phyloP scores from a whole-genome alignment of 2,113 vertebrate species.

The Spheniscus mendiculus region DNA sequence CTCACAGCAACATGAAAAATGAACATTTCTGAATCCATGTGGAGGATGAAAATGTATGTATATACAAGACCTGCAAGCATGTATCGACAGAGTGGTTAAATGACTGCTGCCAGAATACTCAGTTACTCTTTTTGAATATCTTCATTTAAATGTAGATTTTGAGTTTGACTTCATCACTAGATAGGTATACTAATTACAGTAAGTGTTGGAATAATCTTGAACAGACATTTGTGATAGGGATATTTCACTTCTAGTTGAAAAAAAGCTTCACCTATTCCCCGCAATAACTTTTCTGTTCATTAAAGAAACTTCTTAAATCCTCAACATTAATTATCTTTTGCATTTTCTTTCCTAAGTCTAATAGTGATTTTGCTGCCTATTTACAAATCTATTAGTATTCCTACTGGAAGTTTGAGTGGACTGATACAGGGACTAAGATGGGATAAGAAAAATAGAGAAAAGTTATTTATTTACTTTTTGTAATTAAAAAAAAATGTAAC shows the following conservation, averaged over 20 bases:
- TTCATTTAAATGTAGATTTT: constrained; percentile 55
- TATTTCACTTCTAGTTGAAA: not conserved
- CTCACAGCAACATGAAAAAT: not conserved
- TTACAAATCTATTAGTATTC: not conserved
- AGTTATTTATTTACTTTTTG: not conserved
- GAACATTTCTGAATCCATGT: not conserved
- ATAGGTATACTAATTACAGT: not conserved
- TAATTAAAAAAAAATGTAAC: not conserved
- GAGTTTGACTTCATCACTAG: not conserved
- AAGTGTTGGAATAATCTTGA: not conserved
- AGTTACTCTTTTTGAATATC: not conserved
- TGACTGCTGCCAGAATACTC: not conserved
- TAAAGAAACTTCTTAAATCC: not conserved
- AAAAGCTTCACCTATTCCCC: not conserved
- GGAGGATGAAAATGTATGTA: not conserved
- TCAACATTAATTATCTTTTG: not conserved
- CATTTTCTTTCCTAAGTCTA: not conserved
- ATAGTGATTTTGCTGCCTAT: not conserved
- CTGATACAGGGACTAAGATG: not conserved
- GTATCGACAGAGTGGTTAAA: not conserved
- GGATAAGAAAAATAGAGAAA: not conserved
- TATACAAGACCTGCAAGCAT: not conserved
- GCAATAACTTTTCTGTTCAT: not conserved
- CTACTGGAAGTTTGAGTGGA: not conserved
- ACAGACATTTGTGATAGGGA: not conserved